Evolutionary conservation across 2,113 vertebrate genomes (phyloP), one percentile per base, ranked within the genome.

Genomic region (Pelecanoides urinatrix): DNA sequence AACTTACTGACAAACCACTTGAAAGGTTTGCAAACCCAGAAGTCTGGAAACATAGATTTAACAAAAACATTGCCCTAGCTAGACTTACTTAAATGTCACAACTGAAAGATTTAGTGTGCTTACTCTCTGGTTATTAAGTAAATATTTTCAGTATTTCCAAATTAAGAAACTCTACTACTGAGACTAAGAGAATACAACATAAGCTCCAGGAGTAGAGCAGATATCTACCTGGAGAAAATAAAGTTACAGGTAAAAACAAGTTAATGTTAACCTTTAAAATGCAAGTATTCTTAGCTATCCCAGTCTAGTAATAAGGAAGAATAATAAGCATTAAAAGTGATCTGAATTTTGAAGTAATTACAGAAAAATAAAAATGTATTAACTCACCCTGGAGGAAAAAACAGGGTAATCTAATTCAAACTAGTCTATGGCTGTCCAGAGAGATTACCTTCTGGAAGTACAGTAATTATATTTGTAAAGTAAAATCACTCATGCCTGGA

Each of bases 361-460:
- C 77, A 90, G 85, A 89, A 95, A 95, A 96, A 91, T 82, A 95
- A 96, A 94, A 65, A 36, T 56, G 40, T 87, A 74, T 72, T 91
- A 96, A 66, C 55, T 91, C 74, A 82, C 90, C 81, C 93, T 95
- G 61, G 70, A 93, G 92, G 42, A 74, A 90, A 94, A 93, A 88
- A 4, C 15, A 78, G 53, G 91, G 59, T 81, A 81, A 95, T 94
- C 67, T 89, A 96, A 94, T 94, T 95, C 88, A 84, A 91, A 91
- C 76, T 91, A 91, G 88, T 94, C 65, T 86, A 78, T 45, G 53
- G 65, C 49, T 92, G 88, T 89, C 96, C 95, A 95, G 92, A 96
- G 96, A 95, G 96, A 96, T 91, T 95, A 93, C 86, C 61, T 94
- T 91, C 88, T 96, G 67, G 82, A 96, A 97, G 73, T 77, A 86